Conservation (phyloP, 2,888 invertebrate genomes). For the Tinea semifulvella region DNA sequence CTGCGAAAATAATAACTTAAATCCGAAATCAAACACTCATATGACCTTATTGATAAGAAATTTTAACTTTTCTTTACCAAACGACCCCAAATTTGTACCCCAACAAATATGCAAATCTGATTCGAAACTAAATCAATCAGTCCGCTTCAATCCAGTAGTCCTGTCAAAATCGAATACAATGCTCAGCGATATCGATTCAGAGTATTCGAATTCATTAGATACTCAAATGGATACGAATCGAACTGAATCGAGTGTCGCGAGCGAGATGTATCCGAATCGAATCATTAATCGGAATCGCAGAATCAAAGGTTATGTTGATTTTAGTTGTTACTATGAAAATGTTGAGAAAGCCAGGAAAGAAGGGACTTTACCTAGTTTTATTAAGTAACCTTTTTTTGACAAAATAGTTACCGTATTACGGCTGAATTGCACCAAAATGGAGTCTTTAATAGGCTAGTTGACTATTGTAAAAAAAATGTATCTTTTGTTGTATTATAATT, state of each 20-base stretch:
- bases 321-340: slow-evolving; percentile 79
- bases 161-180: slow-evolving; percentile 58
- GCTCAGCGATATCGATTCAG: slow-evolving; percentile 51
- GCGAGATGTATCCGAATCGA: slow-evolving; percentile 47
- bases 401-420: no score
- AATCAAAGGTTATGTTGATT: slow-evolving; percentile 86
- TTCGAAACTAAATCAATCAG: slow-evolving; percentile 46
- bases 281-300: slow-evolving; percentile 68
- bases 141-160: slow-evolving; percentile 71
- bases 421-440: no score
- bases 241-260: slow-evolving; percentile 43
- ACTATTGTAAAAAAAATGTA: no score
- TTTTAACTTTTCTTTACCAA: slow-evolving; percentile 81
- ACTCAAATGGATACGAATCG: slow-evolving; percentile 47
- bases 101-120: slow-evolving; percentile 22
- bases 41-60: slow-evolving; percentile 87
- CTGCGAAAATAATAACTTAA: slow-evolving; percentile 67
- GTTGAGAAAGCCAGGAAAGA: slow-evolving; percentile 72
- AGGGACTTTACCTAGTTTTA: slow-evolving; percentile 72
- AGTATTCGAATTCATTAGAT: slow-evolving; percentile 40
- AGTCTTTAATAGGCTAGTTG: no score
- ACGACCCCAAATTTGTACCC: slow-evolving; percentile 42
- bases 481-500: no score
- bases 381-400: slow-evolving; percentile 43
- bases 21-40: slow-evolving; percentile 76